Evolutionary conservation across 2,888 invertebrate genomes (phyloP).

Genomic region (Idaea dimidiata): DNA sequence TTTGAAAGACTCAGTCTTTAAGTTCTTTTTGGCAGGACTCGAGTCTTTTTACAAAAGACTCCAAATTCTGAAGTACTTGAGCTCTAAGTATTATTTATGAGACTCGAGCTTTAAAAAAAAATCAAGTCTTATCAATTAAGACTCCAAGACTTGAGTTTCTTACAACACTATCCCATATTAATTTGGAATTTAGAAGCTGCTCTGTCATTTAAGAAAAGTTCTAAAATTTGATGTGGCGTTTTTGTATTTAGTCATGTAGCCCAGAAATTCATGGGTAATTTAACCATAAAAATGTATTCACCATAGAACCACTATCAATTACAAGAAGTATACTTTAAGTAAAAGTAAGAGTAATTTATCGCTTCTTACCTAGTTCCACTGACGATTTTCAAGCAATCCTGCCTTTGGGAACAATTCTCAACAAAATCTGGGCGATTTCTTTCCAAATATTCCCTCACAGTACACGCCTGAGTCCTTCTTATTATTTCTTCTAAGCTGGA

Average conservation of each 20-base stretch:
- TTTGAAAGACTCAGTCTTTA: no score
- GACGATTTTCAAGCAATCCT: slow-evolving; percentile 60
- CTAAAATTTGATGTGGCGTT: slow-evolving; percentile 7
- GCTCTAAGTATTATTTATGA: no score
- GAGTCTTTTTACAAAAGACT: no score
- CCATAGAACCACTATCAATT: background rate
- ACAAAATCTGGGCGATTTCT: slow-evolving; percentile 87
- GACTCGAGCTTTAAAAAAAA: no score
- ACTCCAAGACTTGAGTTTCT: no score
- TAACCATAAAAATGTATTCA: background rate
- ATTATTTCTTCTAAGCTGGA: slow-evolving; percentile 58
- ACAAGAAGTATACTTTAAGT: background rate
- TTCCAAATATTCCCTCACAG: slow-evolving; percentile 85
- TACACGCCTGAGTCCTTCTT: slow-evolving; percentile 51
- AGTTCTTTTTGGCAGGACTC: no score
- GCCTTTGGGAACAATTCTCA: slow-evolving; percentile 55
- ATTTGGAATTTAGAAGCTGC: no score
- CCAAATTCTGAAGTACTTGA: no score
- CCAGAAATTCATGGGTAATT: background rate
- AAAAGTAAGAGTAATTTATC: background rate
- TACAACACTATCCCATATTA: slow-evolving; percentile 35
- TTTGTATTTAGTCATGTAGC: background rate
- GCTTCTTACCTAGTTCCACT: slow-evolving; percentile 61
- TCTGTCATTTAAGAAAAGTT: no score
- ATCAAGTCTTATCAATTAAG: no score